Percentiles rank a stretch among this genome's conserved stretches.
Conservation (phyloP, 2,888 invertebrate species). For the Tillus elongatus region DNA sequence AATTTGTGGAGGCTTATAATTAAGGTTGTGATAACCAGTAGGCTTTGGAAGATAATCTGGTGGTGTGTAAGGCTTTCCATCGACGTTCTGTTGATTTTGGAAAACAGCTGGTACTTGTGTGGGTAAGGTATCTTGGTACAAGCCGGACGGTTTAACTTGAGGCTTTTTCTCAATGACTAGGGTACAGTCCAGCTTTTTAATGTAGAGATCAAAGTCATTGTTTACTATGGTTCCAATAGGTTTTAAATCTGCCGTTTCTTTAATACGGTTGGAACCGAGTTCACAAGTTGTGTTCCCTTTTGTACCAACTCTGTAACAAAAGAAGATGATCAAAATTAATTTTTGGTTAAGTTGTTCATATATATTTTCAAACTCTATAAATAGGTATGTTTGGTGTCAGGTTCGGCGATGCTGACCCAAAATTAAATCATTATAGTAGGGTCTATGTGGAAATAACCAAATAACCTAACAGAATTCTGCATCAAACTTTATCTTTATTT, state of each 20-base stretch:
- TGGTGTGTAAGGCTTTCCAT: constrained; percentile 14
- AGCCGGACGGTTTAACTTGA: constrained; percentile 7
- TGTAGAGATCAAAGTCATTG: constrained; percentile 55
- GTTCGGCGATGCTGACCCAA: too few relatives aligned
- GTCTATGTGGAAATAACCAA: too few relatives aligned
- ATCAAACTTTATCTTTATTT: too few relatives aligned
- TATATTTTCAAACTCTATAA: constrained; percentile 1
- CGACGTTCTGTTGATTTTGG: constrained; percentile 8
- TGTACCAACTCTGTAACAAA: constrained; percentile 45
- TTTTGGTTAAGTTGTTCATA: constrained; percentile 3
- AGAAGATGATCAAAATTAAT: constrained; percentile 7
- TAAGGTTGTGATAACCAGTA: background rate
- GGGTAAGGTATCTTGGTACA: constrained; percentile 1
- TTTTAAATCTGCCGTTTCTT: constrained; percentile 42
- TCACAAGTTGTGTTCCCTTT: constrained; percentile 56
- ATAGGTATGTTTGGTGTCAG: too few relatives aligned
- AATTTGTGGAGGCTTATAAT: background rate
- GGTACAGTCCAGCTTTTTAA: constrained; percentile 47
- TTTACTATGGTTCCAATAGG: constrained; percentile 47
- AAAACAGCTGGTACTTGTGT: too few relatives aligned
- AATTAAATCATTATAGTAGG: too few relatives aligned
- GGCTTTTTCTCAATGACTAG: constrained; percentile 31
- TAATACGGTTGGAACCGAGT: constrained; percentile 44
- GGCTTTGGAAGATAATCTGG: too few relatives aligned
- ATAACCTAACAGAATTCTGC: too few relatives aligned